These are phyloP conservation scores for Drosophila tropicalis DNA, from an alignment of 1,140 invertebrate species.

Conservation along the genomic window DNA sequence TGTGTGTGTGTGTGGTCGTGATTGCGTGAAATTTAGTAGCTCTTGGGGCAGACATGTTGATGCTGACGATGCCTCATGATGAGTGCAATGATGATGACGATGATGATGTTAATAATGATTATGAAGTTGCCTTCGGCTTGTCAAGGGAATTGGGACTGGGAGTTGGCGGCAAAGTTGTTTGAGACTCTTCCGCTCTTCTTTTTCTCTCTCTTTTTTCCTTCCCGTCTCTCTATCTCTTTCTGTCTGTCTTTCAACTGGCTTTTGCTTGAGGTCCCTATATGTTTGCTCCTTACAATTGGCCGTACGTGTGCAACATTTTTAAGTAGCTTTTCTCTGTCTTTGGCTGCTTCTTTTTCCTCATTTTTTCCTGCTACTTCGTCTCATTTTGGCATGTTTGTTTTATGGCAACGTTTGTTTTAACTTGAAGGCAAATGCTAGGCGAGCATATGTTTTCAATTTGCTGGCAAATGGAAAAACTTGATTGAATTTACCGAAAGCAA, in stretches of 20 bases:
- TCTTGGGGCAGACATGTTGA: constrained; percentile 66
- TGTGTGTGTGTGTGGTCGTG: constrained; percentile 66
- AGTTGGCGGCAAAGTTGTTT: constrained; percentile 70
- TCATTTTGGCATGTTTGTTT: constrained; percentile 53
- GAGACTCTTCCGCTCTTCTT: constrained; percentile 1
- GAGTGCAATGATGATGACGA: constrained; percentile 21
- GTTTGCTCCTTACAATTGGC: constrained; percentile 70
- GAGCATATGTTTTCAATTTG: constrained; percentile 80
- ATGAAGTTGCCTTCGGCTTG: constrained; percentile 58
- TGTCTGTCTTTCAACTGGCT: constrained; percentile 32
- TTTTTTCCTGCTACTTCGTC: neutral
- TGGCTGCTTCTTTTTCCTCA: constrained; percentile 3
- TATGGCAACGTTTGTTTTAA: constrained; percentile 65
- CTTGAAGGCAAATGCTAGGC: constrained; percentile 44
- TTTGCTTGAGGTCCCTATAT: constrained; percentile 10
- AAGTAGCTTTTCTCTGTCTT: constrained; percentile 65
- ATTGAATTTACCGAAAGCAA: constrained; percentile 65
- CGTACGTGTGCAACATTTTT: constrained; percentile 81
- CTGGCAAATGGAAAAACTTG: constrained; percentile 74
- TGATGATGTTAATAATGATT: constrained; percentile 36
- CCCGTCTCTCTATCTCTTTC: constrained; percentile 8
- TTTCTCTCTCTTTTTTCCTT: constrained; percentile 37
- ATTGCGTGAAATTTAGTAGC: constrained; percentile 79
- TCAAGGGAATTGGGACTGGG: constrained; percentile 63
- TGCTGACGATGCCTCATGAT: constrained; percentile 71